phyloP scores from a whole-genome alignment of 2,888 invertebrate genomes.

The Augiades crinisus region DNA sequence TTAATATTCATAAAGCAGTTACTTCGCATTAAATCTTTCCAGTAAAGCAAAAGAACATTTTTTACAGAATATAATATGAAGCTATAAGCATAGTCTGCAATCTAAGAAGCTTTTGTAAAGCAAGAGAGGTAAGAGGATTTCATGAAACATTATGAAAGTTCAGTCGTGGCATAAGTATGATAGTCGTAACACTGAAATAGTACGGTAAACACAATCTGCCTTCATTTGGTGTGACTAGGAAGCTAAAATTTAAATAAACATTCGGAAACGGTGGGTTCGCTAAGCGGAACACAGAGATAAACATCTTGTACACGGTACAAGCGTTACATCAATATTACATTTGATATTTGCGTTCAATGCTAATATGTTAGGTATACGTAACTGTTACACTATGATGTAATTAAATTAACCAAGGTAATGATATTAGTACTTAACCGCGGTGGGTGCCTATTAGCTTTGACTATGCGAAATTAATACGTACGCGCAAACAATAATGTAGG shows the following conservation, averaged over 20 bases:
- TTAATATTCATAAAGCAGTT: too few species aligned
- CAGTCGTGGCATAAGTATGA: neutral
- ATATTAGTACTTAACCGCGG: neutral
- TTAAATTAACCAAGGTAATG: constrained; percentile 6
- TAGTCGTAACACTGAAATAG: constrained; percentile 4
- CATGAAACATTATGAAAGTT: too few species aligned
- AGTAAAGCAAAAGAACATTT: too few species aligned
- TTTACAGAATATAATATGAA: too few species aligned
- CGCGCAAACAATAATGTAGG: neutral
- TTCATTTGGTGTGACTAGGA: neutral
- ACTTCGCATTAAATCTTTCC: too few species aligned
- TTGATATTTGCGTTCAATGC: neutral
- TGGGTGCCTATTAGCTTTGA: neutral
- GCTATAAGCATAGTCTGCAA: too few species aligned
- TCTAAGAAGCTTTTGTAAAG: too few species aligned
- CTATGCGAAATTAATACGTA: neutral
- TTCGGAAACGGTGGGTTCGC: constrained; percentile 2
- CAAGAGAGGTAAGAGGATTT: too few species aligned
- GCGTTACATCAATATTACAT: neutral
- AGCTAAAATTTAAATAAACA: constrained; percentile 13
- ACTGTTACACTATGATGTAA: neutral
- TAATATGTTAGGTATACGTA: neutral
- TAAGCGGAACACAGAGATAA: constrained; percentile 10
- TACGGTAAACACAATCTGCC: constrained; percentile 6
- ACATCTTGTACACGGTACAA: neutral